Evolutionary conservation across 2,797 vertebrate species (phyloP), one percentile per base, ranked within the genome.

Genomic region (Decapterus maruadsi): DNA sequence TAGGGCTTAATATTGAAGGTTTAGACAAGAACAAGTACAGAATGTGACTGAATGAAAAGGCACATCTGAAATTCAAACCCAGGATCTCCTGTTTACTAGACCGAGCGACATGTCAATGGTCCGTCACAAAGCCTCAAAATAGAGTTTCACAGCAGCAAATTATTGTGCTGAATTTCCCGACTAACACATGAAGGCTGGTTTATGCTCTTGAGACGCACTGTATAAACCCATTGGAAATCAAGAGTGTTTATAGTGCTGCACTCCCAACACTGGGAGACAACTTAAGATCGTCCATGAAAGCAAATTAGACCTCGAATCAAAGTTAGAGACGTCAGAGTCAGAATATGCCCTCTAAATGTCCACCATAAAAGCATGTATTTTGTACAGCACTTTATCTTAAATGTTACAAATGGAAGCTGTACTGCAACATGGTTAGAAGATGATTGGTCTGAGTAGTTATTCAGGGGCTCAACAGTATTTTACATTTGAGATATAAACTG

Each of bases 41-140:
- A 31, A 19, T 4, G 9, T 9, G 29, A 13, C 2, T 19, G 20
- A 26, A 8, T 8, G 36, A 57, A 22, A 65, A 67, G 26, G 5
- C 7, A 54, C 10, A 10, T 4, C 14, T 43, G 45, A 1, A 16
- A 67, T 26, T 26, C 3, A 7, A 59, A 74, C 45, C 5, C 20
- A 61, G 59, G 20, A 61, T 61, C 26, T 63, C 43, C 60, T 31
- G 16, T 63, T 62, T 31, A 31, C 22, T 62, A 46, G 43, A 63
- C 10, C 34, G 22, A 58, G 34, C 8, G 0, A 42, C n/a, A 26
- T 7, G 1, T 1, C 1, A 19, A 61, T 4, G 3, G 2, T 14
- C 26, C 61, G 14, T 26, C 6, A 29, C 5, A 54, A 29, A 54
- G 12, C 20, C 50, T 22, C 10, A 22, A 50, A 26, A 12, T 22